Evolutionary conservation across 2,797 vertebrate genomes (phyloP), one percentile per base, ranked within the genome.

Genomic region (Pampus argenteus): DNA sequence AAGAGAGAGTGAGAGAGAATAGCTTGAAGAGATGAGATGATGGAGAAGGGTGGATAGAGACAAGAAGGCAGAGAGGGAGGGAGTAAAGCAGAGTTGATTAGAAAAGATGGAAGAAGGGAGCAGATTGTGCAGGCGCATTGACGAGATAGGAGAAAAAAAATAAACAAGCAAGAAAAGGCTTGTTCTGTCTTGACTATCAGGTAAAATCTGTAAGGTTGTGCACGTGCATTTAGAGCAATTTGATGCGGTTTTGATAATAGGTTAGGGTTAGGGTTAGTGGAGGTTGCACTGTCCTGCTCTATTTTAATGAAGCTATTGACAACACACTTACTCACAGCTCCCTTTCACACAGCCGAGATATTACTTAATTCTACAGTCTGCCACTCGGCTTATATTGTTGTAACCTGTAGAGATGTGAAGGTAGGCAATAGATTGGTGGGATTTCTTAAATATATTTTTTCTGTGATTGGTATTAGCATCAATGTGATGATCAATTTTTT

Each of bases 11-110:
- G 64, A 54, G 72, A 56, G 84, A 79, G 71, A 79, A 79, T 58
- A 65, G 71, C 78, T 66, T 66, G 66, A 38, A 52, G 67, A 77
- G 71, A 74, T 70, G 76, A 77, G 70, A 83, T 63, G 81, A 76
- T 14, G 11, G 52, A 50, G 47, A 60, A 68, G 59, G 15, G 22
- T 15, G 66, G 58, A 48, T 74, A 52, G 67, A 82, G 45, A 76
- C 50, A 66, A 74, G 76, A 15, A 15, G n/a, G n/a, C n/a, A n/a
- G n/a, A n/a, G 48, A 51, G 62, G 65, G 65, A 54, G 45, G 63
- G 70, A 73, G 70, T 25, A 60, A 60, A 59, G 66, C 15, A 8
- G 57, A 57, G 72, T 34, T 74, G 77, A 79, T 85, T 79, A 76
- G 59, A 76, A 66, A 44, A 66, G 74, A 50, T 50, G 47, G 60